Evolutionary conservation across 2,888 invertebrate species (phyloP), one percentile per base, ranked within the genome.

Genomic region (Agrochola macilenta): DNA sequence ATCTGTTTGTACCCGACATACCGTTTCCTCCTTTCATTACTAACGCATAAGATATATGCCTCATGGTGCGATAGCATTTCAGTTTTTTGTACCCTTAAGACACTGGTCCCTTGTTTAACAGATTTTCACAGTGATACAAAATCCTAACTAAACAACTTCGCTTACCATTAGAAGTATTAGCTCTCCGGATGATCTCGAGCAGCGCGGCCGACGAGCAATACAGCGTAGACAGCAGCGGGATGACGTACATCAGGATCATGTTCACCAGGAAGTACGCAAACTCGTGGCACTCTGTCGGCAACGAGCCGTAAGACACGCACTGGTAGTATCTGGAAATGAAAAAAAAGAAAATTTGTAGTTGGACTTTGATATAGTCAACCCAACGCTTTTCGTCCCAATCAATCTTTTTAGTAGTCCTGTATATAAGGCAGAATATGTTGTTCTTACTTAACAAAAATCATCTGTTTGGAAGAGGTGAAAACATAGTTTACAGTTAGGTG

Each of bases 181-280:
- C 98, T 87, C 98, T 97, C 66, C 97, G 97, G 88, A 98, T 98
- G 85, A 99, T 99, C 95, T 99, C 98, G 76, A 98, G 94, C 58
- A 99, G 97, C 82, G 99, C 99, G 70, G 99, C 98, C 1, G 98
- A 98, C 89, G 99, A 99, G 91, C 98, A 98, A 92, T 98, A 98
- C 85, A 99, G 97, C 84, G 99, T 99, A 74, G 98, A 98, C 77
- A 98, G 94, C 73, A 99, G 96, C 0, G 99, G 99, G 60, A 99
- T 96, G 65, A 98, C 98, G 93, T 99, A 99, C 98, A 99, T 98
- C 91, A 98, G 97, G 68, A 98, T 93, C 98, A 99, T 98, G 88
- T 98, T 98, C 89, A 98, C 98, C 17, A 99, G 95, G 90, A 98
- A 98, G 95, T 99, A 99, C 14, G 97, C 97, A 82, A 98, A 95